Percentiles rank a stretch among this genome's conserved stretches.
These are phyloP conservation scores for Chinchilla lanigera DNA, from an alignment of 2,113 vertebrate genomes.

Conservation along the genomic window DNA sequence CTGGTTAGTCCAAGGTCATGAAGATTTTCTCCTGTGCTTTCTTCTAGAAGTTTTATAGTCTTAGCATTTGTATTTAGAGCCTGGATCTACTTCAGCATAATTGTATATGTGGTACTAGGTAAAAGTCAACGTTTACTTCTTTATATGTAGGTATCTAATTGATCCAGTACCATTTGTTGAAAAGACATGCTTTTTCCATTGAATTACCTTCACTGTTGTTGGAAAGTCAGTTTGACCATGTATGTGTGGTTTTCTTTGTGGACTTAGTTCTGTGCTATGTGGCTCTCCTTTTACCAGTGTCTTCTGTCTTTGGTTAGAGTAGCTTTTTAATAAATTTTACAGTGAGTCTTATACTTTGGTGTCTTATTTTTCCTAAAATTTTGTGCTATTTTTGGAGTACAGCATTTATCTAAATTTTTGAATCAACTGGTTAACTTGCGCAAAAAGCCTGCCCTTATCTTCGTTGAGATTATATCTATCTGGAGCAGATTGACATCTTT, in stretches of 20 bases:
- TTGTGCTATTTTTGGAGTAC: slow-evolving; percentile 14
- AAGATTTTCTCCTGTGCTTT: slow-evolving; percentile 31
- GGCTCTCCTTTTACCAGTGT: neutral
- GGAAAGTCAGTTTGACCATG: neutral
- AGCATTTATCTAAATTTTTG: neutral
- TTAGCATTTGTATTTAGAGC: neutral
- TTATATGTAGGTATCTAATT: neutral
- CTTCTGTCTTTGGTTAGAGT: neutral
- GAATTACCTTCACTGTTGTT: neutral
- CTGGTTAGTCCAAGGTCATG: neutral
- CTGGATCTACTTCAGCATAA: neutral
- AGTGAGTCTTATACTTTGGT: neutral
- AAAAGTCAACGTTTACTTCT: neutral
- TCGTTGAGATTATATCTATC: neutral
- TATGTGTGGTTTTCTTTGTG: neutral
- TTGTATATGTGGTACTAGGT: neutral
- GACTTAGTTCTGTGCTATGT: neutral
- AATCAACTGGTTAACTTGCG: slow-evolving; percentile 28
- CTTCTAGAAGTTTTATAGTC: neutral
- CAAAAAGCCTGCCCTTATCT: neutral
- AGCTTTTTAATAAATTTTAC: neutral
- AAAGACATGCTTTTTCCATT: slow-evolving; percentile 6
- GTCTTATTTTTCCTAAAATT: neutral
- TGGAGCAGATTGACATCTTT: slow-evolving; percentile 9
- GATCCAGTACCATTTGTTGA: neutral